Percentiles rank a stretch among this genome's conserved stretches.
Conservation (phyloP, 2,797 vertebrate genomes). For the Malurus splendens region DNA sequence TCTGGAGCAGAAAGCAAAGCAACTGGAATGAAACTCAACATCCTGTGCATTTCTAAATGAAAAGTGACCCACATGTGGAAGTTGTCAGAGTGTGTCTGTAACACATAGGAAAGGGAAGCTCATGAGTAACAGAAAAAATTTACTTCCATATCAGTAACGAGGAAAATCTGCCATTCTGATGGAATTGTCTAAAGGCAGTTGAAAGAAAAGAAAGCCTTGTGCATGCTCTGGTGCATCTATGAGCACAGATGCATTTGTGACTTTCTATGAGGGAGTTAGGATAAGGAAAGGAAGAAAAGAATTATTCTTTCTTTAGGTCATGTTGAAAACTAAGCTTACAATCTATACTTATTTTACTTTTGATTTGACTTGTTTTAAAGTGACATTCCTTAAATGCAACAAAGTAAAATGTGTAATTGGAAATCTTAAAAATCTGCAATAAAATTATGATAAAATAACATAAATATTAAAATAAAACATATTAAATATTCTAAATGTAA, state of each 20-base stretch:
- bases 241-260: background rate
- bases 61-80: background rate
- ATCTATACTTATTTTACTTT: background rate
- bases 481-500: background rate
- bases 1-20: background rate
- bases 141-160: background rate
- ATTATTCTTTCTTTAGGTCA: background rate
- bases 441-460: background rate
- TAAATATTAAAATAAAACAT: background rate
- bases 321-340: background rate
- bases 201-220: background rate
- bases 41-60: background rate
- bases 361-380: background rate
- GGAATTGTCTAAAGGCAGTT: background rate
- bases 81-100: background rate
- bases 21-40: background rate
- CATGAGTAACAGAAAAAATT: background rate
- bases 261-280: background rate
- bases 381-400: background rate
- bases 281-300: background rate
- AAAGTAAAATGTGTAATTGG: background rate
- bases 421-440: background rate
- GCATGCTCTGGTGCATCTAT: background rate
- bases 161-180: background rate
- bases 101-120: background rate